A percentile compares a stretch with the other conserved stretches of the same genome.
phyloP scores from a whole-genome alignment of 2,113 vertebrate genomes.

The Proteles cristata region DNA sequence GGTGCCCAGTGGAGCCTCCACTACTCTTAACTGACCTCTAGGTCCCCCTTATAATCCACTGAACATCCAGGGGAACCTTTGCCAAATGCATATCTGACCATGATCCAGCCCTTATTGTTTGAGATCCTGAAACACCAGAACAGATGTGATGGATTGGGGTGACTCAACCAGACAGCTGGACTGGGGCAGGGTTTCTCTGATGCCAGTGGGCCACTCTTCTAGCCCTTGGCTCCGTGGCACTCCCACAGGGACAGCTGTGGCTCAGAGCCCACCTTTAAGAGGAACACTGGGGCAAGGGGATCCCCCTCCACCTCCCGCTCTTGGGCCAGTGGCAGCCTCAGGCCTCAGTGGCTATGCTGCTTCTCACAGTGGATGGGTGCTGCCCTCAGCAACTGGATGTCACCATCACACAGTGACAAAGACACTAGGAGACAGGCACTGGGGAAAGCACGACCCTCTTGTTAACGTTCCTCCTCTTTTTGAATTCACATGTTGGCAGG shows the following conservation, averaged over 20 bases:
- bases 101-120: neutral
- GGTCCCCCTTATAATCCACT: neutral
- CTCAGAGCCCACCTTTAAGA: neutral
- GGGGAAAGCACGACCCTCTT: neutral
- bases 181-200: neutral
- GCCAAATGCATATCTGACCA: neutral
- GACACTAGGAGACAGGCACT: neutral
- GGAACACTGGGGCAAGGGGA: neutral
- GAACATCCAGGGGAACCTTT: neutral
- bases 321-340: neutral
- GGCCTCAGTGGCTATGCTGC: rapidly evolving
- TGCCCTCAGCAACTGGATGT: neutral
- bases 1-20: neutral
- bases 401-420: neutral
- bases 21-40: neutral
- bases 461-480: neutral
- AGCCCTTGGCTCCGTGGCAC: neutral
- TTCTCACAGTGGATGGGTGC: neutral
- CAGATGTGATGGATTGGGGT: neutral
- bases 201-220: neutral
- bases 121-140: neutral
- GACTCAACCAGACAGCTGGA: neutral
- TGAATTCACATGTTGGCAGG: neutral
- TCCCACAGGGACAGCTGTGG: neutral
- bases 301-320: too few relatives aligned